Base-by-base conservation (phyloP, 2,113 vertebrate genomes). In the Piprites chloris region DNA sequence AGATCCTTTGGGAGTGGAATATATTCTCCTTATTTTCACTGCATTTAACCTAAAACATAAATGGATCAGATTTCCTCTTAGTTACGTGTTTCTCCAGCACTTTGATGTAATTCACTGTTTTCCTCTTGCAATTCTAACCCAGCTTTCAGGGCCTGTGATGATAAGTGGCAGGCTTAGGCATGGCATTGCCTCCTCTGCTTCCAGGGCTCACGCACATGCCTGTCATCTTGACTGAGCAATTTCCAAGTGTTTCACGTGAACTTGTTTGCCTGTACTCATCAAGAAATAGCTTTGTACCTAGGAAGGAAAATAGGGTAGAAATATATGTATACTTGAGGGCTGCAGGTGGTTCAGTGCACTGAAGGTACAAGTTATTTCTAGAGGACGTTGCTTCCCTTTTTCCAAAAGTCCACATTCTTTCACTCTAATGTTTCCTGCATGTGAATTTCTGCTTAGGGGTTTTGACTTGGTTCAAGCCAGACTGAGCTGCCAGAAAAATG, bases 281-380 rank as follows among this genome's bases (percentile, higher is more conserved):
- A 88, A 83, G 52, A 73, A 58, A 80, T 35, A 91, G 7, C 37
- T 89, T 74, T 87, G 55, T 72, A 74, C 15, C 22, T 56, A 37
- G 47, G 13, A 79, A 42, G 18, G 11, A 53, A 89, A 91, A n/a
- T 12, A 65, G 6, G 1, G 27, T 84, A 50, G 35, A 59, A 82
- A 39, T 37, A 33, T 3, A 11, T 0, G 0, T 35, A 12, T 41
- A 23, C 0, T 1, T 56, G 59, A 71, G 24, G 11, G 5, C 9
- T 73, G 13, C 62, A 42, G 33, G n/a, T 87, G 32, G 14, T 89
- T 95, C 68, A 67, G 3, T 71, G 65, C 15, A 3, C 76, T 94
- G 42, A 30, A 27, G 42, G 27, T 79, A 58, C 56, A 55, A 30
- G 39, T 79, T 46, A 16, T 47, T 78, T 81, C 35, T 76, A 68